Evolutionary conservation across 2,888 invertebrate species (phyloP).

Genomic region (Rotaria socialis): DNA sequence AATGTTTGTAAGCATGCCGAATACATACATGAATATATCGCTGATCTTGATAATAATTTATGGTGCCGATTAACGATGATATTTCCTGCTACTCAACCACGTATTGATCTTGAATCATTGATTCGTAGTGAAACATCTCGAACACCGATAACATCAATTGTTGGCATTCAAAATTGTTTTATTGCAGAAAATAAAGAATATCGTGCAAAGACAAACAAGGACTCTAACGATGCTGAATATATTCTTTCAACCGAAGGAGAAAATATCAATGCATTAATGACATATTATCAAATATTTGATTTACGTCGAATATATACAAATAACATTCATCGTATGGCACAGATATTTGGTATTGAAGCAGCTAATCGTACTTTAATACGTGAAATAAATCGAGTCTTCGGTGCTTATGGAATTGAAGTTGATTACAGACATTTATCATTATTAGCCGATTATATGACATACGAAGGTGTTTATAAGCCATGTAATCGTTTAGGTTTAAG

Average conservation of each 20-base stretch:
- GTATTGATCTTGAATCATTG: constrained; percentile 60
- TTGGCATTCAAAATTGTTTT: constrained; percentile 77
- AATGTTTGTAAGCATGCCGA: constrained; percentile 60
- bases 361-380: constrained; percentile 62
- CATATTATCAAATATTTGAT: constrained; percentile 67
- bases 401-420: constrained; percentile 90
- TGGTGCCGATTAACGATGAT: constrained; percentile 80
- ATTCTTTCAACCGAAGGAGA: constrained; percentile 88
- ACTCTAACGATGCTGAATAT: constrained; percentile 50
- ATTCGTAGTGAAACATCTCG: constrained; percentile 67
- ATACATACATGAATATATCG: constrained; percentile 66
- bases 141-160: constrained; percentile 74
- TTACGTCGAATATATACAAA: constrained; percentile 81
- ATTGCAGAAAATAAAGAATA: constrained; percentile 64
- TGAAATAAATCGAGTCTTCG: constrained; percentile 92
- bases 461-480: constrained; percentile 79
- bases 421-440: constrained; percentile 85
- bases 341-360: constrained; percentile 91
- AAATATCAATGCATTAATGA: constrained; percentile 78
- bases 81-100: constrained; percentile 44
- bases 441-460: constrained; percentile 96
- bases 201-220: constrained; percentile 47
- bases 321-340: constrained; percentile 82
- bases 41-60: constrained; percentile 70
- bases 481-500: constrained; percentile 86